Conservation (phyloP, 2,888 invertebrate species). For the Agriopis aurantiaria region DNA sequence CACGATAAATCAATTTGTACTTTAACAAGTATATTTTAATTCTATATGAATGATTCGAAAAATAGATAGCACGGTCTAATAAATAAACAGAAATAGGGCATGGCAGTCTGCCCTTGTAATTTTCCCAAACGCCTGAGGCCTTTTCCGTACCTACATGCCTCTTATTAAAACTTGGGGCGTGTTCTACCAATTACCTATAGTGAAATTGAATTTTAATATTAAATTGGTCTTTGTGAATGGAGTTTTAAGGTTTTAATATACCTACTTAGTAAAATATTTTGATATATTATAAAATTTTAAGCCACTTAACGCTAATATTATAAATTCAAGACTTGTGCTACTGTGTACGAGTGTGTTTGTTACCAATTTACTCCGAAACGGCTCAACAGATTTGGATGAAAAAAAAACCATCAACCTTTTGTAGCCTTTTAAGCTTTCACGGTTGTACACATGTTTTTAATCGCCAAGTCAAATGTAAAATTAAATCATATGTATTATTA, state of each 20-base stretch:
- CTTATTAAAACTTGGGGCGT: constrained; percentile 44
- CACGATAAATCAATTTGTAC: constrained; percentile 1
- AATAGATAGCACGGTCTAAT: constrained; percentile 8
- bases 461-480: no score
- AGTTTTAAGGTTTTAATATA: neutral
- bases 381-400: no score
- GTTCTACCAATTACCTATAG: constrained; percentile 17
- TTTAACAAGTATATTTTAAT: neutral
- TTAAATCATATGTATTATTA: no score
- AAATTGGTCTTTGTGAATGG: neutral
- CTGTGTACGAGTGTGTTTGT: no score
- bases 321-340: no score
- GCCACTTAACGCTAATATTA: neutral
- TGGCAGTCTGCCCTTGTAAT: constrained; percentile 35
- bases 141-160: constrained; percentile 37
- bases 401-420: no score
- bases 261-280: neutral
- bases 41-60: neutral
- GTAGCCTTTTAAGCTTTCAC: no score
- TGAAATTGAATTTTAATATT: constrained; percentile 11
- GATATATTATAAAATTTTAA: neutral
- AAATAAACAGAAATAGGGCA: constrained; percentile 27
- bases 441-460: no score
- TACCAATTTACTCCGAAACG: no score
- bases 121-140: constrained; percentile 32